Conservation (phyloP, 2,113 vertebrate species). For the Agapornis roseicollis region DNA sequence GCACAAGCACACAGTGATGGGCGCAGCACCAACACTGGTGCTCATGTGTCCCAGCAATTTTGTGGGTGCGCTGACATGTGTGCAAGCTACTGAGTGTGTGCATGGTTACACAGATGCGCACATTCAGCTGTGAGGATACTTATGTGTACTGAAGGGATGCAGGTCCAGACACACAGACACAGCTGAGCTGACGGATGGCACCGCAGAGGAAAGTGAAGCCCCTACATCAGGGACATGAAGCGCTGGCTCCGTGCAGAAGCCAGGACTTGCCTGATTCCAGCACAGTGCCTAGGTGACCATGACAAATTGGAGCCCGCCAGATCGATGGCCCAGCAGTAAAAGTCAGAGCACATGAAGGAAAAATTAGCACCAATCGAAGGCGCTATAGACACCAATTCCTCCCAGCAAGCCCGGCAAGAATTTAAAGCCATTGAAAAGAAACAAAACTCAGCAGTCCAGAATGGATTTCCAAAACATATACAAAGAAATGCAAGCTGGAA, state of each 20-base stretch:
- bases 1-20: neutral
- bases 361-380: slow-evolving; percentile 76
- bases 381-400: slow-evolving; percentile 73
- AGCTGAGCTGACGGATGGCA: neutral
- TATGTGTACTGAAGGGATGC: neutral
- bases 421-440: slow-evolving; percentile 73
- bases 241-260: rapidly evolving
- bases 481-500: slow-evolving; percentile 66
- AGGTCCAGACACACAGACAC: rapidly evolving
- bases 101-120: rapidly evolving
- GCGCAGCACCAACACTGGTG: too few species aligned
- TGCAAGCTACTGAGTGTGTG: rapidly evolving
- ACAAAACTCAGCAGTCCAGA: slow-evolving; percentile 69
- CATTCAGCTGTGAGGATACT: rapidly evolving
- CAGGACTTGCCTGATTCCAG: slow-evolving; percentile 25
- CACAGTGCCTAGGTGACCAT: slow-evolving; percentile 43
- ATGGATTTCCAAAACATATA: slow-evolving; percentile 71
- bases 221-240: neutral
- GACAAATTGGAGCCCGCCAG: slow-evolving; percentile 62
- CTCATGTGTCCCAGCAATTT: neutral
- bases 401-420: slow-evolving; percentile 65
- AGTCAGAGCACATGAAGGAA: slow-evolving; percentile 72
- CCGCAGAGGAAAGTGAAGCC: rapidly evolving
- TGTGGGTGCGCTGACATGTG: rapidly evolving
- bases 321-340: slow-evolving; percentile 70